A percentile compares a stretch with the other conserved stretches of the same genome.
These are phyloP conservation scores for Ceratosolen solmsi DNA, from an alignment of 1,140 invertebrate genomes.

Conservation along the genomic window DNA sequence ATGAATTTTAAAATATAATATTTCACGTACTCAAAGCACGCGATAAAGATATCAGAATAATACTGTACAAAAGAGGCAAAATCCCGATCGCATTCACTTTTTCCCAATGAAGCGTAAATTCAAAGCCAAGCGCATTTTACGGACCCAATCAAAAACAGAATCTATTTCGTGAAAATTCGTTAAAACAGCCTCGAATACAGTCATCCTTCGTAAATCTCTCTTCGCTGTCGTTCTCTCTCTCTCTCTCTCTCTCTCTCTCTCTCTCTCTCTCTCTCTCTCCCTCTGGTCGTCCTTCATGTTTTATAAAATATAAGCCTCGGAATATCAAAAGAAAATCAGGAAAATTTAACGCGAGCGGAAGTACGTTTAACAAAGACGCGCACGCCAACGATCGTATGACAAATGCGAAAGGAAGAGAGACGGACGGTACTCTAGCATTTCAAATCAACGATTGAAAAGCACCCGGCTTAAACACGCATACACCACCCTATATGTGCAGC, in stretches of 20 bases:
- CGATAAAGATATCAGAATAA: constrained; percentile 9
- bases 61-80: neutral
- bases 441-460: constrained; percentile 47
- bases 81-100: constrained; percentile 9
- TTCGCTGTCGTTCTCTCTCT: neutral
- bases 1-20: neutral
- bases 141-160: constrained; percentile 25
- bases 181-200: constrained; percentile 14
- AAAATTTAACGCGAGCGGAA: constrained; percentile 31
- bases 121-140: constrained; percentile 32
- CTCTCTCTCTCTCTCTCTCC: neutral
- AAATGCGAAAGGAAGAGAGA: neutral
- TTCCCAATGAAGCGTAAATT: constrained; percentile 10
- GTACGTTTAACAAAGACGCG: constrained; percentile 10
- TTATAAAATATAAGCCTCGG: constrained; percentile 1
- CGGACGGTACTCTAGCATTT: neutral
- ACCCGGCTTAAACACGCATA: neutral
- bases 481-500: neutral
- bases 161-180: constrained; percentile 14
- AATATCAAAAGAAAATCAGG: constrained; percentile 15
- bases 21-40: too few species aligned
- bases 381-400: neutral
- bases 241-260: neutral
- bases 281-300: neutral
- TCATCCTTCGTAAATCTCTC: neutral